Evolutionary conservation across 2,797 vertebrate species (phyloP), one percentile per base, ranked within the genome.

Genomic region (Gila robusta): DNA sequence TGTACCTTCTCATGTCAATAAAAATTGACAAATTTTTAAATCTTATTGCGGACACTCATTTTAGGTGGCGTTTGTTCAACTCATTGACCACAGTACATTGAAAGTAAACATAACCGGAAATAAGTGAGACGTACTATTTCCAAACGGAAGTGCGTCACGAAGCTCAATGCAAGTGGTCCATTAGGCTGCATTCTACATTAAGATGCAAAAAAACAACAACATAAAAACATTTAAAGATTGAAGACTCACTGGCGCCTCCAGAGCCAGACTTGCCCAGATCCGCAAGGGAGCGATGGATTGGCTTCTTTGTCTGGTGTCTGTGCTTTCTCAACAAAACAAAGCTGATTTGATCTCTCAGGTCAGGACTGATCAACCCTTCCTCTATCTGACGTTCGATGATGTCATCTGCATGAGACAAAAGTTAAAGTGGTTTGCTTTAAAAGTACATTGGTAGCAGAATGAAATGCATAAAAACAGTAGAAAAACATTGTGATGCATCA

Each of bases 301-400:
- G 97, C 86, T 99, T 99, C 95, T 99, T 99, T 92, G 98, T 99
- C 91, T 99, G 98, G 92, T 99, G 98, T 21, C 97, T 96, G 88
- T 99, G 98, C 89, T 97, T 98, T 89, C 98, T 95, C 91, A 99
- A 94, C 37, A 99, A 95, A 21, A 99, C 96, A 0, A 95, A 99
- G 89, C 95, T 97, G 90, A 99, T 96, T 93, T 97, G 96, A 2
- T 99, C 98, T 82, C 97, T 93, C 76, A 99, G 95, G 41, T 99
- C 98, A 0, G 97, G 96, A 66, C 95, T 93, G 19, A 99, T 93
- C 89, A 96, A 91, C 23, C 98, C 98, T 0, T 98, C 98, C 87
- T 97, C 97, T 0, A 99, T 94, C 88, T 99, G 98, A 82, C 95
- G 95, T 91, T 98, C 96, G 62, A 99, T 96, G 52, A 99, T 96